Conservation (phyloP, 2,113 vertebrate genomes). For the Rhynchomys soricoides region DNA sequence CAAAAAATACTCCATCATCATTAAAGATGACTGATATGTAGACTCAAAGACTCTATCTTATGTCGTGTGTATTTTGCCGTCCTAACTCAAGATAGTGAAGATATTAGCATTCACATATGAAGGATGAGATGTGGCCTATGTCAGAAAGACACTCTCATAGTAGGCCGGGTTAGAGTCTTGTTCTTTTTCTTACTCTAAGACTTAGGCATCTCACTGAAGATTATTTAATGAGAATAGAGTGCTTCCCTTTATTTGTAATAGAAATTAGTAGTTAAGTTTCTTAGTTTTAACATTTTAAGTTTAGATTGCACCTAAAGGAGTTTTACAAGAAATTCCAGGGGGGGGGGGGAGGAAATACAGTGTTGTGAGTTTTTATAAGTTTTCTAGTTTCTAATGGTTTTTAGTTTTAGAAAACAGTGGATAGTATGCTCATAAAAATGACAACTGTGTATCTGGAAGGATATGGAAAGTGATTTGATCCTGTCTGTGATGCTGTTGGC, state of each 20-base stretch:
- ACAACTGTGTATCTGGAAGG: not conserved
- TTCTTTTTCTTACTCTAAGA: constrained; percentile 37
- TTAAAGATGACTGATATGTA: constrained; percentile 23
- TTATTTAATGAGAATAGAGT: constrained; percentile 15
- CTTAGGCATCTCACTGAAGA: not conserved
- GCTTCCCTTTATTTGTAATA: constrained; percentile 16
- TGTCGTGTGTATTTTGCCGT: constrained; percentile 1
- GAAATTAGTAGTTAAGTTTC: constrained; percentile 14
- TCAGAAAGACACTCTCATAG: not conserved
- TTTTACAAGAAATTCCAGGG: constrained; percentile 35
- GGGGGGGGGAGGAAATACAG: not conserved
- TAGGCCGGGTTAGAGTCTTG: constrained; percentile 27
- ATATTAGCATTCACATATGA: constrained; percentile 7
- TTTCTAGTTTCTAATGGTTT: not conserved
- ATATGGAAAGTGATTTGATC: constrained; percentile 57
- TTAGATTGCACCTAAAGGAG: not conserved
- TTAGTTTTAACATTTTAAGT: not conserved
- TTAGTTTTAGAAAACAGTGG: not conserved
- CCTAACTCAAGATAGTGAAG: not conserved
- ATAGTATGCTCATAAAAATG: constrained; percentile 27
- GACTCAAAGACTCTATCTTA: not conserved
- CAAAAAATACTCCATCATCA: constrained; percentile 6
- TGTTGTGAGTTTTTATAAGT: not conserved
- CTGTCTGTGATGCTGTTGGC: not conserved
- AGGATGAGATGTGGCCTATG: constrained; percentile 28